Evolutionary conservation across 2,888 invertebrate genomes (phyloP).

Genomic region (Bugula neritina): DNA sequence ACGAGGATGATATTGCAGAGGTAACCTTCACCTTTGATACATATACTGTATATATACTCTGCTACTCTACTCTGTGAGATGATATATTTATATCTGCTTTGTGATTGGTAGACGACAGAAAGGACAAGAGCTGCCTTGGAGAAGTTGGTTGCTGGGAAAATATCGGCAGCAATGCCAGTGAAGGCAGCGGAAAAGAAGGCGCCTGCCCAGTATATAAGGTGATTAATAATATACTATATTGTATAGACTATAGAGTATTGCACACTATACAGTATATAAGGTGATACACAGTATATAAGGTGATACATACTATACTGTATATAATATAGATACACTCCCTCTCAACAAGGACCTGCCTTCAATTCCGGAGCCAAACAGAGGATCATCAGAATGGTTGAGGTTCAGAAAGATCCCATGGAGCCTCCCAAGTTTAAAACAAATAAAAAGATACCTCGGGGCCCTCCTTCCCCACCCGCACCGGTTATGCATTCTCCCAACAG

Average conservation of each 20-base stretch:
- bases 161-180: conserved; percentile 93
- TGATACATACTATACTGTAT: conserved; percentile 30
- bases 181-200: conserved; percentile 86
- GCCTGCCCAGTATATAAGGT: conserved; percentile 88
- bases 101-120: conserved; percentile 67
- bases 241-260: no score
- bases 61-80: not conserved
- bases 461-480: conserved; percentile 97
- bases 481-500: conserved; percentile 96
- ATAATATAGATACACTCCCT: conserved; percentile 73
- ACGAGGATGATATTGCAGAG: conserved; percentile 77
- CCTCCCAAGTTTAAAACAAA: conserved; percentile 95
- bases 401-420: conserved; percentile 94
- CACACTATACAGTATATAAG: no score
- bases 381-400: conserved; percentile 90
- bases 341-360: conserved; percentile 87
- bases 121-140: conserved; percentile 80
- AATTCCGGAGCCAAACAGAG: conserved; percentile 97
- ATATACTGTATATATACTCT: not conserved
- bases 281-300: conserved; percentile 90
- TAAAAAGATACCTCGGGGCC: conserved; percentile 95
- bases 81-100: not conserved
- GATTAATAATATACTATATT: not conserved
- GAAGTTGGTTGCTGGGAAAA: conserved; percentile 70
- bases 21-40: conserved; percentile 31